phyloP scores from a whole-genome alignment of 1,140 invertebrate genomes.

The Drosophila mojavensis region DNA sequence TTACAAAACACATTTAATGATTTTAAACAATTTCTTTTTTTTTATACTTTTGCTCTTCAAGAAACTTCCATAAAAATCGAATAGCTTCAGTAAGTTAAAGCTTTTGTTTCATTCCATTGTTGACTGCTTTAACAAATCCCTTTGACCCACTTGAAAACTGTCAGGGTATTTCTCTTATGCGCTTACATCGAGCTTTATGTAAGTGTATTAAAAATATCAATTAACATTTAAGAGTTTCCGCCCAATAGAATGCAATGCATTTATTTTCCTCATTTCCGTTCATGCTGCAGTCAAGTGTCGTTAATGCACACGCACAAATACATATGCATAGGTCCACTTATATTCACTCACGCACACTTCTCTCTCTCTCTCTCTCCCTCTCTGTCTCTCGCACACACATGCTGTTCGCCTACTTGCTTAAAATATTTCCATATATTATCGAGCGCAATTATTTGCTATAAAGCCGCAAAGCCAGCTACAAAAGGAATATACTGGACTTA shows the following conservation, averaged over 20 bases:
- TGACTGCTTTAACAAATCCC: neutral
- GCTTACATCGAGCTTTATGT: too few species aligned
- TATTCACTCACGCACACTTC: too few species aligned
- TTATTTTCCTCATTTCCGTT: neutral
- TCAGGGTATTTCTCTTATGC: neutral
- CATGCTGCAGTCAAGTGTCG: neutral
- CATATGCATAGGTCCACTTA: too few species aligned
- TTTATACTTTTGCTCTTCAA: too few species aligned
- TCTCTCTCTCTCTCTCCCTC: too few species aligned
- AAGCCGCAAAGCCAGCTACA: constrained; percentile 4
- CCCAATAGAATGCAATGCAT: constrained; percentile 11
- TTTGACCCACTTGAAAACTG: neutral
- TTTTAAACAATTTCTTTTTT: too few species aligned
- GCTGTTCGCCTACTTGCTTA: neutral
- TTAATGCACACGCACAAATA: neutral
- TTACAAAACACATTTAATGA: too few species aligned
- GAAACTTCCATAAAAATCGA: too few species aligned
- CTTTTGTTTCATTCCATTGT: too few species aligned
- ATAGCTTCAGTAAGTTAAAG: too few species aligned
- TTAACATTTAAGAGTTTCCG: neutral
- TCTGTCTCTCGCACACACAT: neutral
- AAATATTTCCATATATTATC: neutral
- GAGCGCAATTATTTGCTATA: constrained; percentile 4
- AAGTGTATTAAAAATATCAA: neutral
- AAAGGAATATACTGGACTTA: neutral